Percentiles rank a stretch among this genome's conserved stretches.
phyloP scores from a whole-genome alignment of 2,113 vertebrate genomes.

The Colossoma macropomum region DNA sequence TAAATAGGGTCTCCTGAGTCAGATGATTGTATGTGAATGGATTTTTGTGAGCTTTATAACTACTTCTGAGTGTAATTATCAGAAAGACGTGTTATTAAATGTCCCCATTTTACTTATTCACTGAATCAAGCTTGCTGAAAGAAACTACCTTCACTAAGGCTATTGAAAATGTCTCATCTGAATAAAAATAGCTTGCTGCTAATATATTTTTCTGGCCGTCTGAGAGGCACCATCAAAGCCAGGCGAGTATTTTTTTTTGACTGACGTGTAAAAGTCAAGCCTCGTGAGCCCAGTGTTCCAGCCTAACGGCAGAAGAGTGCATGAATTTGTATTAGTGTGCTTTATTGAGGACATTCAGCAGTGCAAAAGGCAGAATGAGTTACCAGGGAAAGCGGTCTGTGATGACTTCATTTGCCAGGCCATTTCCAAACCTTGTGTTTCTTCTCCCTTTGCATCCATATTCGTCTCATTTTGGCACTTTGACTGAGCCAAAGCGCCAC shows the following conservation, averaged over 20 bases:
- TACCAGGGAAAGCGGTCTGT: not conserved
- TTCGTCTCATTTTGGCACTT: slow-evolving; percentile 28
- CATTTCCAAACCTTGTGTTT: slow-evolving; percentile 10
- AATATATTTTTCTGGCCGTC: not conserved
- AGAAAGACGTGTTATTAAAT: not conserved
- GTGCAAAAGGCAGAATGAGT: slow-evolving; percentile 11
- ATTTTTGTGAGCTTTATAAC: not conserved
- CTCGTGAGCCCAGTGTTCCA: not conserved
- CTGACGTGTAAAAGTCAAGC: not conserved
- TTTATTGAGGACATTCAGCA: not conserved
- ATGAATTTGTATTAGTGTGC: slow-evolving; percentile 8
- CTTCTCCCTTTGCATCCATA: not conserved
- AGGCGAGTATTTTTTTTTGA: not conserved
- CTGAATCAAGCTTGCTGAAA: not conserved
- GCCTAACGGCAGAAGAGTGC: not conserved
- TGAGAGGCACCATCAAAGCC: not conserved
- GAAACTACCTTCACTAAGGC: not conserved
- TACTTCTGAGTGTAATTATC: not conserved
- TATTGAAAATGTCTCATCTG: not conserved
- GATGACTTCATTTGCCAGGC: slow-evolving; percentile 24
- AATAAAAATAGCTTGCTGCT: not conserved
- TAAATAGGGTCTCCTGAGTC: not conserved
- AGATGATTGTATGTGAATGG: not conserved
- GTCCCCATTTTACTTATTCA: not conserved
- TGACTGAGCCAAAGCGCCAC: slow-evolving; percentile 16